Conservation (phyloP, 2,888 invertebrate genomes). For the Lasioglossum lativentre region DNA sequence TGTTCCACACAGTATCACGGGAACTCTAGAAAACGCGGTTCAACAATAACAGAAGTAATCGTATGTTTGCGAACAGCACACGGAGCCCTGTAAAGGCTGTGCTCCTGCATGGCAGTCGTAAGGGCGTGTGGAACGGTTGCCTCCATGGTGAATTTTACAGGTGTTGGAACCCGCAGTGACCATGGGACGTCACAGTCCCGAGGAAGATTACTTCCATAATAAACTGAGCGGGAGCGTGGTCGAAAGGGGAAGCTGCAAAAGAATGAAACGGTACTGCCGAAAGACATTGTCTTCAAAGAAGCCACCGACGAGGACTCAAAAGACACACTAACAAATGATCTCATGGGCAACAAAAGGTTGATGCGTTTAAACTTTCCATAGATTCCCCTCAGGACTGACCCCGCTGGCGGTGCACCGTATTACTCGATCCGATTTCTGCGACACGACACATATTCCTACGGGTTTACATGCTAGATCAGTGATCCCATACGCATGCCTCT, state of each 20-base stretch:
- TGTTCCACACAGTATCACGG: not conserved
- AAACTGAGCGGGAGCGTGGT: not conserved
- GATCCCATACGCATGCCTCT: constrained; percentile 39
- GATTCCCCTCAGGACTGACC: not conserved
- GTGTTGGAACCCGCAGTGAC: not conserved
- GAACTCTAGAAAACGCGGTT: not conserved
- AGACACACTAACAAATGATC: not conserved
- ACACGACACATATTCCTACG: constrained; percentile 69
- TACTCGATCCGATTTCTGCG: constrained; percentile 56
- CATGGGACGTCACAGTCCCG: not conserved
- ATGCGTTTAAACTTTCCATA: not conserved
- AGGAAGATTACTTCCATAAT: not conserved
- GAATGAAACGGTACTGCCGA: not conserved
- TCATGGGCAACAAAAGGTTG: not conserved
- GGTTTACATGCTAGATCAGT: constrained; percentile 60
- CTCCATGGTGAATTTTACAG: not conserved
- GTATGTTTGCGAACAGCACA: not conserved
- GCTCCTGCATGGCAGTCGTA: not conserved
- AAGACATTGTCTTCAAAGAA: not conserved
- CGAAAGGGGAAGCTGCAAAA: not conserved
- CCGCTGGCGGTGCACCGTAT: not conserved
- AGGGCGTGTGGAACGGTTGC: not conserved
- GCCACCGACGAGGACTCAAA: not conserved
- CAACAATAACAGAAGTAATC: not conserved
- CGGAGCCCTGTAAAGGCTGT: not conserved